A percentile compares a stretch with the other conserved stretches of the same genome.
These are phyloP conservation scores for Rafetus swinhoei DNA, from an alignment of 2,113 vertebrate genomes.

Conservation along the genomic window DNA sequence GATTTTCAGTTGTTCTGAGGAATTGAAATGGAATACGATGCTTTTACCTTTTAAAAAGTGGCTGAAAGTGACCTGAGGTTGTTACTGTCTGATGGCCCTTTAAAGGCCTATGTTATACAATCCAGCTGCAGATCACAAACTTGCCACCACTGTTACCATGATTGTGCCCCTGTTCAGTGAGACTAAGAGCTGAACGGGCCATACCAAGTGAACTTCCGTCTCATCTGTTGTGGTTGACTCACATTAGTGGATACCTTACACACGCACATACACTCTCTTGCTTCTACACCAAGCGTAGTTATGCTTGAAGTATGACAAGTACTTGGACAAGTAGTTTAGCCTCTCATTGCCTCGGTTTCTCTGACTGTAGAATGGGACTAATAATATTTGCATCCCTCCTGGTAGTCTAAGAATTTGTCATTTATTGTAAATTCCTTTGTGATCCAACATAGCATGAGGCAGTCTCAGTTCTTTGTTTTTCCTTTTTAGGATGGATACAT, in stretches of 20 bases:
- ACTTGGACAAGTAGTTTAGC: neutral
- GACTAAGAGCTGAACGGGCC: neutral
- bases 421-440: slow-evolving; percentile 29
- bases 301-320: neutral
- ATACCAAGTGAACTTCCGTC: slow-evolving; percentile 34
- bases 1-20: neutral
- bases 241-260: neutral
- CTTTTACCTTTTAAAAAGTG: neutral
- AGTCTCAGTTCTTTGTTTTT: slow-evolving; percentile 62
- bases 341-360: slow-evolving; percentile 23
- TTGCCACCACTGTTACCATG: neutral
- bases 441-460: neutral
- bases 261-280: neutral
- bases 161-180: neutral
- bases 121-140: slow-evolving; percentile 5
- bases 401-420: neutral
- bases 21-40: neutral
- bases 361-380: slow-evolving; percentile 2
- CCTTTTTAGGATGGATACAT: slow-evolving; percentile 93
- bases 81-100: neutral
- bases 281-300: neutral
- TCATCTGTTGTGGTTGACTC: slow-evolving; percentile 62
- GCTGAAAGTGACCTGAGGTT: neutral
- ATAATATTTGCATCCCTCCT: neutral
- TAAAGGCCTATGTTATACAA: neutral